Percentiles rank a stretch among this genome's conserved stretches.
These are phyloP conservation scores for Xylota sylvarum DNA, from an alignment of 2,888 invertebrate species.

Conservation along the genomic window DNA sequence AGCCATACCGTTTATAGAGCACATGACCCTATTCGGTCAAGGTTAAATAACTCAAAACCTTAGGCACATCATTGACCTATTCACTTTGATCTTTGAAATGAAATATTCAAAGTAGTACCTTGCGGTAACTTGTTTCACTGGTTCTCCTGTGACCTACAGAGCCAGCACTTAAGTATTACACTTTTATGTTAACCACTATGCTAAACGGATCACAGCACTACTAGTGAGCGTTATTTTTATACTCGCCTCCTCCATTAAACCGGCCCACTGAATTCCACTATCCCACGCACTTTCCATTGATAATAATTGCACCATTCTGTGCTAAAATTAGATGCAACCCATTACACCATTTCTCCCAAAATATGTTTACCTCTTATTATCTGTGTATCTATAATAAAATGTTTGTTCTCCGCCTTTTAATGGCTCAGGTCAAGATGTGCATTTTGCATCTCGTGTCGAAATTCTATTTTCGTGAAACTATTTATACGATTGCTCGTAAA, in stretches of 20 bases:
- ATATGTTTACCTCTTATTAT: conserved; percentile 15
- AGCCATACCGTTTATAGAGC: too few species aligned
- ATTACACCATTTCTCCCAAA: conserved; percentile 32
- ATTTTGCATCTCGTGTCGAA: conserved; percentile 67
- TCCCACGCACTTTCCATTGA: conserved; percentile 56
- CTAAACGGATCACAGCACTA: too few species aligned
- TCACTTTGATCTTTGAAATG: too few species aligned
- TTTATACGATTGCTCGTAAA: conserved; percentile 49
- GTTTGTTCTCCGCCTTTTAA: conserved; percentile 40
- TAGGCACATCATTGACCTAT: too few species aligned
- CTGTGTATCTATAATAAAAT: conserved; percentile 19
- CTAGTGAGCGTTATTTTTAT: too few species aligned
- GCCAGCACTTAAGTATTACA: too few species aligned
- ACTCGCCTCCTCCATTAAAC: not conserved
- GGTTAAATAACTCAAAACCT: too few species aligned
- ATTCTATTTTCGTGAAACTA: conserved; percentile 59
- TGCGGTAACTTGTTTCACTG: too few species aligned
- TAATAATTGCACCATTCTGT: conserved; percentile 52
- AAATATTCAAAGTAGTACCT: too few species aligned
- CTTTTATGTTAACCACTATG: too few species aligned
- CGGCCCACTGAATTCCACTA: conserved; percentile 28
- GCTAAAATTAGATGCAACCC: conserved; percentile 42
- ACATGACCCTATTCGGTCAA: too few species aligned
- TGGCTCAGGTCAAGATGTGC: conserved; percentile 70
- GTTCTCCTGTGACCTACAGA: too few species aligned